These are phyloP conservation scores for Discoglossus pictus DNA, from an alignment of 2,797 vertebrate species.

Conservation along the genomic window DNA sequence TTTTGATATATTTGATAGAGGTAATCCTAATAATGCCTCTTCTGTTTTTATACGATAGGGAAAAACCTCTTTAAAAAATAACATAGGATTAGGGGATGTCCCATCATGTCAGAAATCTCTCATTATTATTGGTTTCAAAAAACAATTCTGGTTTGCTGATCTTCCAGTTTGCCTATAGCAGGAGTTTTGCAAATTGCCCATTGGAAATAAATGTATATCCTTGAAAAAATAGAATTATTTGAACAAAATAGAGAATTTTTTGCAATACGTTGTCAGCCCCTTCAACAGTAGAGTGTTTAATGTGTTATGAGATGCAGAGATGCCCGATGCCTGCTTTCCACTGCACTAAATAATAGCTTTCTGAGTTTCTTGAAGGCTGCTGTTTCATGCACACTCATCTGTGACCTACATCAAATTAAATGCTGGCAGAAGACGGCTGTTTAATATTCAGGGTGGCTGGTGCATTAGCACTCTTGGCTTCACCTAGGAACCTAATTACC, in stretches of 20 bases:
- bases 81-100: too few relatives aligned
- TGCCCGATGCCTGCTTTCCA: slow-evolving; percentile 18
- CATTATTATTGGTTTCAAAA: too few relatives aligned
- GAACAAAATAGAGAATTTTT: slow-evolving; percentile 2
- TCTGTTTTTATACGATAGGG: too few relatives aligned
- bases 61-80: too few relatives aligned
- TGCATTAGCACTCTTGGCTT: slow-evolving; percentile 56
- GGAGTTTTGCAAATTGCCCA: neutral
- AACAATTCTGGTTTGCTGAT: neutral
- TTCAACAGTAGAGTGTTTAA: slow-evolving; percentile 19
- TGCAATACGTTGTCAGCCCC: slow-evolving; percentile 5
- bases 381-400: slow-evolving; percentile 56
- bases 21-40: too few relatives aligned
- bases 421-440: slow-evolving; percentile 47
- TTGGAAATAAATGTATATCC: neutral
- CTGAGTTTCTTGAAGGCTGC: slow-evolving; percentile 57
- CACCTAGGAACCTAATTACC: slow-evolving; percentile 59
- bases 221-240: neutral
- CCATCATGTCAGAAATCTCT: too few relatives aligned
- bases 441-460: slow-evolving; percentile 59
- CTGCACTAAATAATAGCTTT: slow-evolving; percentile 56
- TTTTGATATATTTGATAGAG: too few relatives aligned
- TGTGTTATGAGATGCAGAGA: slow-evolving; percentile 17
- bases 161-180: neutral
- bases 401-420: slow-evolving; percentile 53